Conservation (phyloP, 2,888 invertebrate species). For the Entomobrya multifasciata region DNA sequence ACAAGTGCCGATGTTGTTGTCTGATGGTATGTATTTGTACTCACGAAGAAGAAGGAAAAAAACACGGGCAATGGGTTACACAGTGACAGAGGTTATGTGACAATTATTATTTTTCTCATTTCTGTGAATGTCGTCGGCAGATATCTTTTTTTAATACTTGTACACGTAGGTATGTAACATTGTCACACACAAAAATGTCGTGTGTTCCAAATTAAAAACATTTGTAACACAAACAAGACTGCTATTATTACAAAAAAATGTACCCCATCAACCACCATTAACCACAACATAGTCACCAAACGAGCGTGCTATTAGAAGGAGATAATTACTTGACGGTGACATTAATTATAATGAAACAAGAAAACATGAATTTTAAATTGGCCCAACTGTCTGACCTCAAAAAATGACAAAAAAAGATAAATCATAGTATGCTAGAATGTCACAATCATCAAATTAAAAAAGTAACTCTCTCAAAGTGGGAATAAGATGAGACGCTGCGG, state of each 20-base stretch:
- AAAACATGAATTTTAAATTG: slow-evolving; percentile 37
- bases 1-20: not conserved
- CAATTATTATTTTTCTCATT: slow-evolving; percentile 26
- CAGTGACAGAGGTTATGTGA: slow-evolving; percentile 55
- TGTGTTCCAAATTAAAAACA: slow-evolving; percentile 25
- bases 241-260: not conserved
- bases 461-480: too few relatives aligned
- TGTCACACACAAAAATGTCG: slow-evolving; percentile 12
- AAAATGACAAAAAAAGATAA: not conserved
- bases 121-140: not conserved
- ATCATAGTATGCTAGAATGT: too few relatives aligned
- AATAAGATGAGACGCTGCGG: too few relatives aligned
- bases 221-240: slow-evolving; percentile 21
- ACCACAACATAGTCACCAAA: not conserved
- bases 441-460: too few relatives aligned
- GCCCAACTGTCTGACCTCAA: slow-evolving; percentile 1
- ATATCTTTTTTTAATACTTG: too few relatives aligned
- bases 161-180: too few relatives aligned
- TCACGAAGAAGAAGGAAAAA: too few relatives aligned
- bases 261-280: not conserved
- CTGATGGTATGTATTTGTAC: not conserved
- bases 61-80: slow-evolving; percentile 62
- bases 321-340: slow-evolving; percentile 24
- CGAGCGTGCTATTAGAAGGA: not conserved
- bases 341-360: slow-evolving; percentile 32